Evolutionary conservation across 2,888 invertebrate genomes (phyloP).

Genomic region (Hypselothyrea guttata): DNA sequence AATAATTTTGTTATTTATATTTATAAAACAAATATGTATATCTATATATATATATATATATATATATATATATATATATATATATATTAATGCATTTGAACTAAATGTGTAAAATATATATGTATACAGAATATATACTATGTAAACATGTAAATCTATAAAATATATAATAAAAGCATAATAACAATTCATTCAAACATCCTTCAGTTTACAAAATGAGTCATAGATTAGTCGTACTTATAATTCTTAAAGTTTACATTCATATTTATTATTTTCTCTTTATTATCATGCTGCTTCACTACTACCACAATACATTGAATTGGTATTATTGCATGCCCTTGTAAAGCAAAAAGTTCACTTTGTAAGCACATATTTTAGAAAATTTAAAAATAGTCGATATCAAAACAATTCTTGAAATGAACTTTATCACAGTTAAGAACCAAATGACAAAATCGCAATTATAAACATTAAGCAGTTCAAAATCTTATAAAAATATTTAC

Average conservation of each 20-base stretch:
- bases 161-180: constrained; percentile 22
- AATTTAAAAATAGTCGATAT: constrained; percentile 47
- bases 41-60: constrained; percentile 56
- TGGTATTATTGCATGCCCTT: no score
- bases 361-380: constrained; percentile 34
- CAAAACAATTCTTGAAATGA: constrained; percentile 22
- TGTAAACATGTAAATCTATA: constrained; percentile 48
- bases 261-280: not conserved
- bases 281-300: constrained; percentile 5
- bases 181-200: constrained; percentile 23
- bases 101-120: constrained; percentile 73
- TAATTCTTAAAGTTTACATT: not conserved
- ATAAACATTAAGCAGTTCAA: constrained; percentile 75
- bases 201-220: not conserved
- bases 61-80: constrained; percentile 64
- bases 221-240: not conserved
- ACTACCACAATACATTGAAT: no score
- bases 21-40: constrained; percentile 67
- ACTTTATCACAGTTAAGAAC: constrained; percentile 56
- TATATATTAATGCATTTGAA: constrained; percentile 57
- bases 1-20: constrained; percentile 80
- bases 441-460: constrained; percentile 71
- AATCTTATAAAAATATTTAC: constrained; percentile 54
- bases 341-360: constrained; percentile 1
- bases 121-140: constrained; percentile 50